A percentile compares a stretch with the other conserved stretches of the same genome.
These are phyloP conservation scores for Archilochus colubris DNA, from an alignment of 2,113 vertebrate genomes.

Conservation along the genomic window DNA sequence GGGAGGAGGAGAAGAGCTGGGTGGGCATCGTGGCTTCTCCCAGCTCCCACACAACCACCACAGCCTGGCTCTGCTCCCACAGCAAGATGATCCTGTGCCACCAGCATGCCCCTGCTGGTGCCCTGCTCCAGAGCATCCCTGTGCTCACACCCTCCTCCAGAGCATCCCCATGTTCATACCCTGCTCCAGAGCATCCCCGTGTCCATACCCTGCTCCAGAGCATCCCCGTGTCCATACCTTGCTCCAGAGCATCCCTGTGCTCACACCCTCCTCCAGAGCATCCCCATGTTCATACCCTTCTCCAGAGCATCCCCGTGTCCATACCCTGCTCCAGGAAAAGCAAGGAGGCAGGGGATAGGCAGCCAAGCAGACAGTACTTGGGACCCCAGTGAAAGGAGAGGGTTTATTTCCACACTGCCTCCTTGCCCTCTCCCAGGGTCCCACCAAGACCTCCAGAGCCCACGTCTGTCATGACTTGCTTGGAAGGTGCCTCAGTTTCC, in stretches of 20 bases:
- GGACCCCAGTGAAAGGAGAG: background rate
- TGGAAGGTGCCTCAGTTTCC: conserved; percentile 10
- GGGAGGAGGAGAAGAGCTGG: background rate
- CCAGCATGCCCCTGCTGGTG: background rate
- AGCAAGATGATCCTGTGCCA: accelerated
- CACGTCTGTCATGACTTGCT: background rate
- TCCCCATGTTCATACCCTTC: background rate
- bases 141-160: background rate
- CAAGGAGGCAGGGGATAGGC: background rate
- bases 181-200: background rate
- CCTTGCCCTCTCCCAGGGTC: background rate
- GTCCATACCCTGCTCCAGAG: background rate
- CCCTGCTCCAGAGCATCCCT: background rate
- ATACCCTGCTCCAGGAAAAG: no score
- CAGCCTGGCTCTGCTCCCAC: background rate
- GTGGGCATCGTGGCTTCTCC: background rate
- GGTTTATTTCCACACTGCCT: background rate
- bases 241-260: background rate
- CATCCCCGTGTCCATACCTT: background rate
- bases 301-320: no score
- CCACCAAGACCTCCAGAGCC: background rate
- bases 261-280: background rate
- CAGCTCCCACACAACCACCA: background rate
- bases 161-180: background rate
- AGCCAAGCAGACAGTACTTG: background rate